A percentile compares a stretch with the other conserved stretches of the same genome.
These are phyloP conservation scores for Propsilocerus akamusi DNA, from an alignment of 1,140 invertebrate genomes.

Conservation along the genomic window DNA sequence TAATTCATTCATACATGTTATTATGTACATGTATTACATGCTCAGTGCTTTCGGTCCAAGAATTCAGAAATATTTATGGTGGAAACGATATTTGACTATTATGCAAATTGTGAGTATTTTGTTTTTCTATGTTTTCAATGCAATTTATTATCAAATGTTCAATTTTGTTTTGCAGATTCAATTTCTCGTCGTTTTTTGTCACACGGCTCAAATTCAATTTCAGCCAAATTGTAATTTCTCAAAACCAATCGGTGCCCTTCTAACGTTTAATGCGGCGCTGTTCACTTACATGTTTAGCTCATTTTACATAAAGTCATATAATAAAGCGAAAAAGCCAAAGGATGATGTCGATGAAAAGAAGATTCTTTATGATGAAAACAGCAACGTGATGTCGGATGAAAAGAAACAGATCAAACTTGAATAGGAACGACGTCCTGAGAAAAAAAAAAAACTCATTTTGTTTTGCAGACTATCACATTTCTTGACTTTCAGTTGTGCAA, in stretches of 20 bases:
- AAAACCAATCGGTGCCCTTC: slow-evolving; percentile 41
- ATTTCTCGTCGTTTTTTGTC: slow-evolving; percentile 58
- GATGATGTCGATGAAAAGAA: neutral
- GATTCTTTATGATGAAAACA: neutral
- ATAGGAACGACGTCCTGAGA: neutral
- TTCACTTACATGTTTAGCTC: slow-evolving; percentile 73
- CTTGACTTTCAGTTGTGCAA: too few species aligned
- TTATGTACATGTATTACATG: slow-evolving; percentile 77
- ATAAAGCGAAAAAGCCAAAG: slow-evolving; percentile 16
- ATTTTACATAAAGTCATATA: slow-evolving; percentile 62
- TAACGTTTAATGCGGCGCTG: slow-evolving; percentile 50
- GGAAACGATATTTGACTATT: slow-evolving; percentile 77
- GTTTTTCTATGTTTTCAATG: neutral
- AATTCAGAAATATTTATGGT: slow-evolving; percentile 76
- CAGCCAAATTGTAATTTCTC: slow-evolving; percentile 42
- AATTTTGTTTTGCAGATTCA: slow-evolving; percentile 38
- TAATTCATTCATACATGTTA: slow-evolving; percentile 56
- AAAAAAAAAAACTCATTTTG: too few species aligned
- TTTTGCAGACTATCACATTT: too few species aligned
- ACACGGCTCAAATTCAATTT: slow-evolving; percentile 38
- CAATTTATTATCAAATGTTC: neutral
- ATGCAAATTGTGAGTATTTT: slow-evolving; percentile 52
- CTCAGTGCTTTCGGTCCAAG: slow-evolving; percentile 60
- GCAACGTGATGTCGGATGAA: neutral
- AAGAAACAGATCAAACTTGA: neutral